A percentile compares a stretch with the other conserved stretches of the same genome.
Evolutionary conservation across 2,797 vertebrate species (phyloP).

Genomic region (Garrulus glandarius): DNA sequence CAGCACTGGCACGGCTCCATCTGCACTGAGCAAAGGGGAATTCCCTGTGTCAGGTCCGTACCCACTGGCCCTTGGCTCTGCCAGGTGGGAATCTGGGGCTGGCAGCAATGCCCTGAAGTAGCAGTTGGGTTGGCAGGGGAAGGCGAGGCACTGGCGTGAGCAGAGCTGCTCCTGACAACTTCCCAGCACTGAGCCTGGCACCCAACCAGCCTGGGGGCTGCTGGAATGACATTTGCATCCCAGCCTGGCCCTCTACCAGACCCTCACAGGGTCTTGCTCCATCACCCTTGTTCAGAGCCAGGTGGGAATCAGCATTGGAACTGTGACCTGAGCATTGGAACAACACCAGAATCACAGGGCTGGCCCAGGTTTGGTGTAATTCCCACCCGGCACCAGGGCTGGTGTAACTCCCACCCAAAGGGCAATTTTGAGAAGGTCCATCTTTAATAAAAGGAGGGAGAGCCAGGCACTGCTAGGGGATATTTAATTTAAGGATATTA

Average conservation of each 20-base stretch:
- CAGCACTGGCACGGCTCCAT: not conserved
- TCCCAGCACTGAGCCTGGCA: not conserved
- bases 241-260: not conserved
- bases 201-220: not conserved
- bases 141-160: not conserved
- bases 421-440: not conserved
- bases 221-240: not conserved
- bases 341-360: not conserved
- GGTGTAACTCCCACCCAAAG: not conserved
- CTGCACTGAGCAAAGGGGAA: not conserved
- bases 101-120: not conserved
- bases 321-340: not conserved
- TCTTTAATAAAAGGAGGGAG: not conserved
- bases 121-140: not conserved
- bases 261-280: not conserved
- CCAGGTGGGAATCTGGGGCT: not conserved
- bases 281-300: not conserved
- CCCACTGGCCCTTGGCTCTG: not conserved
- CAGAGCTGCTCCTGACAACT: not conserved
- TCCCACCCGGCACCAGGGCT: not conserved
- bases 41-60: not conserved
- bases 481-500: not conserved
- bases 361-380: not conserved
- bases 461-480: not conserved
- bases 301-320: not conserved